Percentiles rank a stretch among this genome's conserved stretches.
Conservation (phyloP, 2,113 vertebrate species). For the Merops nubicus region DNA sequence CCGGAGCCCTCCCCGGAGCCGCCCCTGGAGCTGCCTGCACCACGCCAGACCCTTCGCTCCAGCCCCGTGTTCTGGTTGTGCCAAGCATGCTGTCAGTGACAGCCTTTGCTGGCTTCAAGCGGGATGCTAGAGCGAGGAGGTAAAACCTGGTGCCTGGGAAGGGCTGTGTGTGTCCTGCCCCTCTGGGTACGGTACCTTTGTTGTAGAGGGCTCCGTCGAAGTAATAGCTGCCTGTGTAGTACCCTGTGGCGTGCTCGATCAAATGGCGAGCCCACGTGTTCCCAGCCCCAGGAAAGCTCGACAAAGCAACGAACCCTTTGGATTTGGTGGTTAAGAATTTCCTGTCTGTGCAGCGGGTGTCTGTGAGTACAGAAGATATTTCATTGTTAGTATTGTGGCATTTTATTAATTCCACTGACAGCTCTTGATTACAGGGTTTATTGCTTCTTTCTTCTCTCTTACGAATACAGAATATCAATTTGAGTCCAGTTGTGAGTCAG, state of each 20-base stretch:
- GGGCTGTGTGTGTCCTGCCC: background rate
- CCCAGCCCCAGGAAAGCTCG: slow-evolving; percentile 94
- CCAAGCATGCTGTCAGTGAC: too few species aligned
- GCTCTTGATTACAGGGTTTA: slow-evolving; percentile 33
- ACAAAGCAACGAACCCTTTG: slow-evolving; percentile 88
- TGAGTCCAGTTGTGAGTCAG: slow-evolving; percentile 22
- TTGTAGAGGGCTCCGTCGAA: slow-evolving; percentile 95
- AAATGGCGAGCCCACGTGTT: slow-evolving; percentile 96
- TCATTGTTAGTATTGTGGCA: slow-evolving; percentile 1
- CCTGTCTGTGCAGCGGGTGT: slow-evolving; percentile 91
- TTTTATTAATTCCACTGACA: slow-evolving; percentile 31
- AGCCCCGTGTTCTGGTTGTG: too few species aligned
- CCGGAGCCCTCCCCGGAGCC: too few species aligned
- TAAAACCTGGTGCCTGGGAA: background rate
- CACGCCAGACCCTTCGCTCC: accelerated
- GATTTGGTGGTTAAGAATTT: slow-evolving; percentile 89
- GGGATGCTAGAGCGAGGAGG: background rate
- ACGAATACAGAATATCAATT: background rate
- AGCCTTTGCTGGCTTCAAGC: background rate
- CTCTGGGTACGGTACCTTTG: slow-evolving; percentile 79
- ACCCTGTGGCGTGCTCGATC: slow-evolving; percentile 92
- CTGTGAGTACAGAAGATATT: slow-evolving; percentile 70
- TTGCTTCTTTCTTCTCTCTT: slow-evolving; percentile 2
- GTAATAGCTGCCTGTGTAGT: slow-evolving; percentile 97
- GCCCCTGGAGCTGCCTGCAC: background rate